These are phyloP conservation scores for Alcedo atthis DNA, from an alignment of 2,797 vertebrate species.

Conservation along the genomic window DNA sequence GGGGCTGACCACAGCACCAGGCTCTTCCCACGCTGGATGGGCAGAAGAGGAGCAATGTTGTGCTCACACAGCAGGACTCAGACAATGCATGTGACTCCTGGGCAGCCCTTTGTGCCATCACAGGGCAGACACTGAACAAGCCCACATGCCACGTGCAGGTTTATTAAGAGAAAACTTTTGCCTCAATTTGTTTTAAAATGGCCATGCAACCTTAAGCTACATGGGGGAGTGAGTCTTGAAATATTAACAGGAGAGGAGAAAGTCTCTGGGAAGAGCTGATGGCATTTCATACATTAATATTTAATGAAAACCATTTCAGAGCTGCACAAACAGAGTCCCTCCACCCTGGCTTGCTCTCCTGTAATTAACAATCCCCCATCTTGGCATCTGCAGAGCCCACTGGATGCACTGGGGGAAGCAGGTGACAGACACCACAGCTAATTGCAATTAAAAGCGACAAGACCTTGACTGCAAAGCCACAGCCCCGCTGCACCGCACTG, in stretches of 20 bases:
- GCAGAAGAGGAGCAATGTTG: background rate
- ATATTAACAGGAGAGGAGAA: slow-evolving; percentile 14
- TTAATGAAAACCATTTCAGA: background rate
- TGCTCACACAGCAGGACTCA: fast-evolving
- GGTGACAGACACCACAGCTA: background rate
- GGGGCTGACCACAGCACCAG: slow-evolving; percentile 93
- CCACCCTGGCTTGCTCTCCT: background rate
- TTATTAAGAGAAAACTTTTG: background rate
- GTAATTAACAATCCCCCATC: background rate
- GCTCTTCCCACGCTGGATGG: slow-evolving; percentile 87
- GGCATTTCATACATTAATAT: slow-evolving; percentile 22
- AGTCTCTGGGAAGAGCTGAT: slow-evolving; percentile 26
- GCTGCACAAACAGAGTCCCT: background rate
- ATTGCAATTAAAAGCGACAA: background rate
- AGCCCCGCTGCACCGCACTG: fast-evolving
- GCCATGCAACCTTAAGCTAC: background rate
- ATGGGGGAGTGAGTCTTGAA: background rate
- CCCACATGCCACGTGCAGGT: fast-evolving
- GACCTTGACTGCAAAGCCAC: background rate
- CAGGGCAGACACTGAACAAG: fast-evolving
- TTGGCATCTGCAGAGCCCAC: background rate
- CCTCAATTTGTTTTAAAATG: background rate
- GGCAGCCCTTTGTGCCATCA: fast-evolving
- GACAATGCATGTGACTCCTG: fast-evolving
- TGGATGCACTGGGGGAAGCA: background rate